Evolutionary conservation across 2,113 vertebrate species (phyloP), one percentile per base, ranked within the genome.

Genomic region (Thamnophis sirtalis): DNA sequence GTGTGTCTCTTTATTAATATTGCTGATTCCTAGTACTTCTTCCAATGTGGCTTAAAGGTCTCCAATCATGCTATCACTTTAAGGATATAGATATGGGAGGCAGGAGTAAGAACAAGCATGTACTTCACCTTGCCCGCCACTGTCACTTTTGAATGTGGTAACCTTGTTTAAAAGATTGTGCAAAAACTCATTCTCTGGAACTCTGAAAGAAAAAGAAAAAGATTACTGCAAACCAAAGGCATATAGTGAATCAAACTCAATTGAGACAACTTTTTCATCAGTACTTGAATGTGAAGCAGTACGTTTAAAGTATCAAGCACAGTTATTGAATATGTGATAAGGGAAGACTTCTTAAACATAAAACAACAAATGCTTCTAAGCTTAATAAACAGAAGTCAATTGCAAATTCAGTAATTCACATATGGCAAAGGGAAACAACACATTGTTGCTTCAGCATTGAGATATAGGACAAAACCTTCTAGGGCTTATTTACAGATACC

Each of bases 171-270:
- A 95, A 73, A 99, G 97, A 89, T 97, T 97, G 94, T 99, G 99
- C 33, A 99, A 98, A 93, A 99, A 99, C 94, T 99, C 99, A 93
- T 98, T 98, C 94, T 99, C 99, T 90, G 98, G 98, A 84, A 98
- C 98, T 94, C 99, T 99, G 95, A 93, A 97, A 91, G 87, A 94
- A 33, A 94, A 28, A 88, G 88, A 89, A 49, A 60, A 60, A 95
- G 3, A 63, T 84, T 2, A 19, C 2, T 54, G 5, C 13, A 51
- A 51, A 58, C 38, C 26, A 13, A 84, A 89, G 17, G 55, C 9
- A 93, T 86, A 3, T 11, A 17, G 80, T 53, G 54, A 58, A 91
- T 49, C 24, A 2, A 85, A 93, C 38, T 10, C 3, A 9, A 21
- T 28, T 89, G 84, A 89, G 43, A 15, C 8, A 91, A 80, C n/a